Conservation (phyloP, 1,140 invertebrate species). For the Parasteatoda tepidariorum region DNA sequence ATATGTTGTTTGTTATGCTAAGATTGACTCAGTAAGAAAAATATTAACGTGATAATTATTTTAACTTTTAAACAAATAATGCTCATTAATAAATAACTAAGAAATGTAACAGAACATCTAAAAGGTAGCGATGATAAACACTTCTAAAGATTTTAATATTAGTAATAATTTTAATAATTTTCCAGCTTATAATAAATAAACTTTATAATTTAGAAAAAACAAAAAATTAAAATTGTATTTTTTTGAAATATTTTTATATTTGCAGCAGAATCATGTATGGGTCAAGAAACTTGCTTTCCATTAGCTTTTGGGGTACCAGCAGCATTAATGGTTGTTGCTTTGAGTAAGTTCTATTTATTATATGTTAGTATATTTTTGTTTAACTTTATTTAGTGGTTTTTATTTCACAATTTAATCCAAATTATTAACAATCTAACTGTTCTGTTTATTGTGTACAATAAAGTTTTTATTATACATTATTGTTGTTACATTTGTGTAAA, state of each 20-base stretch:
- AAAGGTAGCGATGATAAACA: not conserved
- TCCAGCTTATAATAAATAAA: too few species aligned
- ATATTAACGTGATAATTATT: not conserved
- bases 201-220: not conserved
- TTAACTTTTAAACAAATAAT: not conserved
- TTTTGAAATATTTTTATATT: not conserved
- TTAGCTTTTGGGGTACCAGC: conserved; percentile 69
- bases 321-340: conserved; percentile 68
- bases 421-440: too few species aligned
- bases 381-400: not conserved
- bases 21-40: not conserved
- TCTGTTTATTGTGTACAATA: too few species aligned
- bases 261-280: conserved; percentile 67
- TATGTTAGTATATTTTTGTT: too few species aligned
- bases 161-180: too few species aligned
- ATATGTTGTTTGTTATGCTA: conserved; percentile 16
- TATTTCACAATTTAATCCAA: conserved; percentile 7
- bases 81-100: not conserved
- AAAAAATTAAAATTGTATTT: not conserved
- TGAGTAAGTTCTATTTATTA: conserved; percentile 63
- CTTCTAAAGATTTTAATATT: not conserved
- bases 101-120: not conserved
- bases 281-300: conserved; percentile 68
- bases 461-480: too few species aligned
- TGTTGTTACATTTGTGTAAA: too few species aligned